Percentiles rank a stretch among this genome's conserved stretches.
These are phyloP conservation scores for Euura lappo DNA, from an alignment of 1,140 invertebrate genomes.

Conservation along the genomic window DNA sequence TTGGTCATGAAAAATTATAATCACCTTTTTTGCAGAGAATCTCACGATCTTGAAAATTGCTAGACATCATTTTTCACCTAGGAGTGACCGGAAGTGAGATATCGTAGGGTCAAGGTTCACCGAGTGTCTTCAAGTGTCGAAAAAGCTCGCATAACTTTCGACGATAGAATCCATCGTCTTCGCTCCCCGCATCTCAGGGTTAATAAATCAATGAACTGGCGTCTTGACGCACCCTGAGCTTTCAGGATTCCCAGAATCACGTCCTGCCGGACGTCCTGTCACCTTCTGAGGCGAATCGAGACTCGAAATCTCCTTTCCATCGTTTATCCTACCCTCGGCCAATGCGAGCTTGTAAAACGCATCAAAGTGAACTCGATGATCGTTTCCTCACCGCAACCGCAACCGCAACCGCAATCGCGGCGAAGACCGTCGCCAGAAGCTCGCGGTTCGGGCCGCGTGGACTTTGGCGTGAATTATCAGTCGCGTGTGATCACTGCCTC, in stretches of 20 bases:
- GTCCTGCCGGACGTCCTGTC: conserved; percentile 1
- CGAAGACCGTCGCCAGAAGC: background rate
- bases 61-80: too few relatives aligned
- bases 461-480: conserved; percentile 32
- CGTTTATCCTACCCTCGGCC: background rate
- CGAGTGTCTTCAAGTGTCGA: too few relatives aligned
- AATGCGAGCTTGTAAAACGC: background rate
- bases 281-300: background rate
- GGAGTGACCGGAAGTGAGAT: too few relatives aligned
- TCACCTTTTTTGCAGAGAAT: too few relatives aligned
- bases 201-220: background rate
- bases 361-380: too few relatives aligned
- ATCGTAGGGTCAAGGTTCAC: too few relatives aligned
- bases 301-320: background rate
- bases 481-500: conserved; percentile 39
- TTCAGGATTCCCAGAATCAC: background rate
- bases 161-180: too few relatives aligned
- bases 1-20: too few relatives aligned
- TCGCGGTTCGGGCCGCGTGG: background rate
- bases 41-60: too few relatives aligned
- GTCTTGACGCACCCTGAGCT: background rate
- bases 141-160: too few relatives aligned
- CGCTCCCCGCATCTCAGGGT: background rate
- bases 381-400: background rate
- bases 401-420: background rate